phyloP scores from a whole-genome alignment of 1,140 invertebrate genomes.

The Drosophila obscura region DNA sequence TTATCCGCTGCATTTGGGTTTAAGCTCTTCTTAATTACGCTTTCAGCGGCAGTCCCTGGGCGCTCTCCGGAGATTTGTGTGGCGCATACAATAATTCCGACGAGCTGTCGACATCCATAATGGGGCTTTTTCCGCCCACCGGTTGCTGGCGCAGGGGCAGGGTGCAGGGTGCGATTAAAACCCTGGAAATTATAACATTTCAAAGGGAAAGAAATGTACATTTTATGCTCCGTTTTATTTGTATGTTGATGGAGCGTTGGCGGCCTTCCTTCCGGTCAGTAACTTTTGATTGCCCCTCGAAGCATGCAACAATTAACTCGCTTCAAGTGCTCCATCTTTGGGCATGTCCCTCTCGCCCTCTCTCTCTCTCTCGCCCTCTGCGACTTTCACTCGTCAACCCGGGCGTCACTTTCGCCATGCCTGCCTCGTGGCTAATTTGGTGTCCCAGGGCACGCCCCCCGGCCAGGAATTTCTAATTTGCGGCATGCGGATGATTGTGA shows the following conservation, averaged over 20 bases:
- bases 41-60: conserved; percentile 33
- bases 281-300: conserved; percentile 43
- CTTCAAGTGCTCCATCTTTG: conserved; percentile 36
- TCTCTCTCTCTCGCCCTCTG: conserved; percentile 7
- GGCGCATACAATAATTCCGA: not conserved
- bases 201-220: not conserved
- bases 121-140: conserved; percentile 11
- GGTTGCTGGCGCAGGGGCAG: not conserved
- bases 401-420: not conserved
- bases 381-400: conserved; percentile 5
- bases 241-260: conserved; percentile 34
- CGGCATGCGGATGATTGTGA: conserved; percentile 39
- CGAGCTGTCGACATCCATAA: conserved; percentile 35
- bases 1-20: conserved; percentile 44
- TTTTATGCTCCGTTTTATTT: conserved; percentile 12
- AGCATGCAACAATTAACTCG: conserved; percentile 48
- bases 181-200: not conserved
- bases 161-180: conserved; percentile 16
- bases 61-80: conserved; percentile 27
- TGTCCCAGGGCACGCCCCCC: conserved; percentile 7
- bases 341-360: conserved; percentile 4
- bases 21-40: conserved; percentile 52
- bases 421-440: not conserved
- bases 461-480: conserved; percentile 19
- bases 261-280: conserved; percentile 35